Conservation (phyloP, 2,888 invertebrate species). For the Drosophila prostipennis region DNA sequence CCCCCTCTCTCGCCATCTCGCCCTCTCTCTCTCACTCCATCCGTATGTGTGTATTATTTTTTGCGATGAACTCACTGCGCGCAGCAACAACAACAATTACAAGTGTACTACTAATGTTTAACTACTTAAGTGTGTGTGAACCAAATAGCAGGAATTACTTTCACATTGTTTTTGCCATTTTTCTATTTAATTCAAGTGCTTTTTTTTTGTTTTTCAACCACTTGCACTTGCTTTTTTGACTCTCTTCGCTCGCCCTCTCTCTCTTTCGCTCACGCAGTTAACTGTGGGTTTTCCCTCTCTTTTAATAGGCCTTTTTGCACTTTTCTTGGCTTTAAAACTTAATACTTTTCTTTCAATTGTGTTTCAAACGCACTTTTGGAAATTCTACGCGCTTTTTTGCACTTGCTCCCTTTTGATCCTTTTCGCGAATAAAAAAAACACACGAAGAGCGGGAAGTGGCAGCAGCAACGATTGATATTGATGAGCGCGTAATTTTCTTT, state of each 20-base stretch:
- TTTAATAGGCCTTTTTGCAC: constrained; percentile 33
- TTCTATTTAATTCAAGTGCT: constrained; percentile 36
- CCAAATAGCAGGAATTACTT: constrained; percentile 45
- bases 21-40: neutral
- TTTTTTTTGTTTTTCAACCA: constrained; percentile 53
- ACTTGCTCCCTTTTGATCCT: constrained; percentile 43
- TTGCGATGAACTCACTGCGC: constrained; percentile 81
- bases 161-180: constrained; percentile 44
- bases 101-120: constrained; percentile 34
- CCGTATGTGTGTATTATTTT: constrained; percentile 70
- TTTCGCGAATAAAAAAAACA: constrained; percentile 29
- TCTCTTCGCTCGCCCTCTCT: constrained; percentile 22
- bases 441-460: constrained; percentile 28
- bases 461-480: constrained; percentile 8
- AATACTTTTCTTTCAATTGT: constrained; percentile 6
- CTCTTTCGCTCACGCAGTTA: constrained; percentile 23
- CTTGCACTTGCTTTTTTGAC: constrained; percentile 59
- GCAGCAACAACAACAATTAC: constrained; percentile 57
- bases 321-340: constrained; percentile 39
- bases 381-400: constrained; percentile 68
- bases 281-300: constrained; percentile 39
- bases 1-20: neutral
- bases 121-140: constrained; percentile 18
- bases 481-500: constrained; percentile 42
- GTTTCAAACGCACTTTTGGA: constrained; percentile 11